A percentile compares a stretch with the other conserved stretches of the same genome.
These are phyloP conservation scores for Galbula dea DNA, from an alignment of 2,113 vertebrate genomes.

Conservation along the genomic window DNA sequence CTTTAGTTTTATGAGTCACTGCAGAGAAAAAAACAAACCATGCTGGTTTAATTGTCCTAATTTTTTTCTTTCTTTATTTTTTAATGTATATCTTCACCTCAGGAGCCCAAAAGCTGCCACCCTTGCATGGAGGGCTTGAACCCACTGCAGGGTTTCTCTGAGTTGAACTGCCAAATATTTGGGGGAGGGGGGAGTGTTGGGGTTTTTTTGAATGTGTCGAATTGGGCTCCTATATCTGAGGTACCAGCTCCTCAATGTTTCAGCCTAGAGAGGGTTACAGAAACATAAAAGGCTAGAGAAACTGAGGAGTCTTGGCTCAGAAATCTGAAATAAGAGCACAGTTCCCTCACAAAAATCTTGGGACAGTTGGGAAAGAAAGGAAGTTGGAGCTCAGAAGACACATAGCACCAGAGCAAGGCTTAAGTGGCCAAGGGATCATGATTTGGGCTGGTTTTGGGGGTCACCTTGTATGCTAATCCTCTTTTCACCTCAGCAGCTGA, in stretches of 20 bases:
- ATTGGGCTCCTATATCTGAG: neutral
- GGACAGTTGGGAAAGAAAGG: neutral
- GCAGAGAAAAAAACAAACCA: neutral
- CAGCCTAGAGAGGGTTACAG: neutral
- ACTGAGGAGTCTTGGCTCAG: neutral
- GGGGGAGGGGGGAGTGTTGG: too few relatives aligned
- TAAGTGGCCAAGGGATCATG: neutral
- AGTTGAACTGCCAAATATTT: neutral
- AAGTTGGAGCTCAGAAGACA: neutral
- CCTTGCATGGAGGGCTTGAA: neutral
- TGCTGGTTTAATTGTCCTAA: neutral
- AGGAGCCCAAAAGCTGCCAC: neutral
- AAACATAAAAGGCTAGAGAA: neutral
- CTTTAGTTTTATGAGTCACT: neutral
- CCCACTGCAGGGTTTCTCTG: neutral
- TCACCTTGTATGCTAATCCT: neutral
- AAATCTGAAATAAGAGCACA: too few relatives aligned
- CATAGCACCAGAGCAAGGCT: accelerated
- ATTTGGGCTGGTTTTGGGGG: neutral
- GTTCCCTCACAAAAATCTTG: neutral
- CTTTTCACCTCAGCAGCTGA: neutral
- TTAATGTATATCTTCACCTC: neutral
- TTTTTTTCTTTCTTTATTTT: neutral
- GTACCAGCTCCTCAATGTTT: neutral
- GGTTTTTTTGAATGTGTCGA: too few relatives aligned